These are phyloP conservation scores for Zeugodacus cucurbitae DNA, from an alignment of 1,140 invertebrate species.

Conservation along the genomic window DNA sequence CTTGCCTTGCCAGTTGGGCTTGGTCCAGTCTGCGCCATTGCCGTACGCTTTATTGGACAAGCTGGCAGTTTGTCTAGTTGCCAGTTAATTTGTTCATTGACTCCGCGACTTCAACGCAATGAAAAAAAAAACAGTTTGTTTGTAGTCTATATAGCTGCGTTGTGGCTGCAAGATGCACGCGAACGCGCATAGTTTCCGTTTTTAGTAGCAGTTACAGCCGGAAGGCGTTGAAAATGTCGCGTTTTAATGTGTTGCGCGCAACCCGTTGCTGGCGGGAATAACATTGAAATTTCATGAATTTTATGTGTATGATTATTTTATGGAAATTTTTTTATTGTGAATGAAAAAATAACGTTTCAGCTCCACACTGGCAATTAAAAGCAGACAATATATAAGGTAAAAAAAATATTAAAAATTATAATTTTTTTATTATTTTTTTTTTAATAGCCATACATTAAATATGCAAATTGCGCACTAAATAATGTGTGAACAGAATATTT, in stretches of 20 bases:
- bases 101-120: neutral
- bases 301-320: neutral
- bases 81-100: constrained; percentile 29
- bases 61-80: neutral
- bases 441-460: neutral
- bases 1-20: neutral
- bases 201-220: constrained; percentile 23
- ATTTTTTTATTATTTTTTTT: neutral
- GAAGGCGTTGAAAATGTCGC: constrained; percentile 35
- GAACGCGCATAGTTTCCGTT: neutral
- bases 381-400: neutral
- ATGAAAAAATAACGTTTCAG: neutral
- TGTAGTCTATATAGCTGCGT: neutral
- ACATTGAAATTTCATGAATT: neutral
- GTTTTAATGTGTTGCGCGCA: neutral
- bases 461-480: neutral
- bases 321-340: neutral
- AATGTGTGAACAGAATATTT: neutral
- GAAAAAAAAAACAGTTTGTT: neutral
- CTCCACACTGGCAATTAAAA: neutral
- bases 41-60: neutral
- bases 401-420: neutral
- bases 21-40: neutral
- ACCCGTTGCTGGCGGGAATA: neutral
- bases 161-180: constrained; percentile 19